phyloP scores from a whole-genome alignment of 2,113 vertebrate genomes.

The Serilophus lunatus region DNA sequence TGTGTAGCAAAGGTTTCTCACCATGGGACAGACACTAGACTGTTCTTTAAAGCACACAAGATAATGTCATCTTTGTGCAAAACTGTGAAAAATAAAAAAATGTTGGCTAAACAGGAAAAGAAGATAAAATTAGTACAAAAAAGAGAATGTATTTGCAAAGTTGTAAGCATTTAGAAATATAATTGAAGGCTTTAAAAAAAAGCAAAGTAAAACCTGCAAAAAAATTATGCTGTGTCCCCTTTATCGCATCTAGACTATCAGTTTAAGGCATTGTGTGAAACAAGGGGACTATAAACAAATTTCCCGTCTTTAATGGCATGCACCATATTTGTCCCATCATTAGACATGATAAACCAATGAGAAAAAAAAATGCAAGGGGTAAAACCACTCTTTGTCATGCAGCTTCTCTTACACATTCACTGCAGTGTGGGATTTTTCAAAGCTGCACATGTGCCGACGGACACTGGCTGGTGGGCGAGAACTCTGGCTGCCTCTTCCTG shows the following conservation, averaged over 20 bases:
- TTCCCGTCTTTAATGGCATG: constrained; percentile 73
- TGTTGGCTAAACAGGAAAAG: constrained; percentile 5
- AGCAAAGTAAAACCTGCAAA: constrained; percentile 12
- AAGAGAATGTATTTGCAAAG: constrained; percentile 21
- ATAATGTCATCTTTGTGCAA: constrained; percentile 54
- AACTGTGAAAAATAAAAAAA: constrained; percentile 31
- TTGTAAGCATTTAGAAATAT: constrained; percentile 62
- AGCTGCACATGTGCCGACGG: constrained; percentile 84
- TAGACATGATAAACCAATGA: constrained; percentile 74
- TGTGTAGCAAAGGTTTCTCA: background rate
- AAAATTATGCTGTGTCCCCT: constrained; percentile 67
- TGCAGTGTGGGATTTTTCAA: constrained; percentile 82
- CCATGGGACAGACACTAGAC: background rate
- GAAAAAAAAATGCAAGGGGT: constrained; percentile 71
- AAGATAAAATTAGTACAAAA: constrained; percentile 57
- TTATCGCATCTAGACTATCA: constrained; percentile 59
- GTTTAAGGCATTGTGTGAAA: constrained; percentile 65
- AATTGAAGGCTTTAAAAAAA: constrained; percentile 17
- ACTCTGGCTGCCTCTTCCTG: constrained; percentile 85
- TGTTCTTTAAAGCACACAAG: constrained; percentile 31
- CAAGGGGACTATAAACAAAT: constrained; percentile 59
- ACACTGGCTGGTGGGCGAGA: constrained; percentile 82
- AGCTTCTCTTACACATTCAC: constrained; percentile 86
- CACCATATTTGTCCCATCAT: constrained; percentile 72
- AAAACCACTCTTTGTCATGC: constrained; percentile 78